Percentiles rank a stretch among this genome's conserved stretches.
These are phyloP conservation scores for Acrocyrtus sp. DNA, from an alignment of 2,888 invertebrate genomes.

Conservation along the genomic window DNA sequence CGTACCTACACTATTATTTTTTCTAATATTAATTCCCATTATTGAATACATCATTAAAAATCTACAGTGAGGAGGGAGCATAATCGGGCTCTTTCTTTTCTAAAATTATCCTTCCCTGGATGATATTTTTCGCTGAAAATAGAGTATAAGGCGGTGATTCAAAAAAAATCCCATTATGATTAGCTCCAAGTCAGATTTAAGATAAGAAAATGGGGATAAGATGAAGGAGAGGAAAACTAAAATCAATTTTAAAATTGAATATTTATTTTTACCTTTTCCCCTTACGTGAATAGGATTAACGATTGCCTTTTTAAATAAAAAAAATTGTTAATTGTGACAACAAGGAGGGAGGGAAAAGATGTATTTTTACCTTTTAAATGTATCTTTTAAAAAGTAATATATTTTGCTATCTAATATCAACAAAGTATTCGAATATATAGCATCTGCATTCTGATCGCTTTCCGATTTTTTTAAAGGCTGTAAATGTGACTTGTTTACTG, in stretches of 20 bases:
- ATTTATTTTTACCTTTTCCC: constrained; percentile 16
- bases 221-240: constrained; percentile 1
- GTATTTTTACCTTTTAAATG: constrained; percentile 17
- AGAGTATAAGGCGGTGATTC: not conserved
- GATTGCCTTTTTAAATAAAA: not conserved
- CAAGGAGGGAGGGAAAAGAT: constrained; percentile 3
- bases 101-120: no score
- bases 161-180: not conserved
- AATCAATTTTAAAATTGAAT: constrained; percentile 47
- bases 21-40: not conserved
- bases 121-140: no score
- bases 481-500: constrained; percentile 51
- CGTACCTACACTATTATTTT: constrained; percentile 1
- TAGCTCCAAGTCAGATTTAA: constrained; percentile 11
- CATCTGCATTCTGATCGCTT: constrained; percentile 4
- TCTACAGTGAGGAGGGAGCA: no score
- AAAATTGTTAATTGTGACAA: no score
- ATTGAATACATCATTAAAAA: constrained; percentile 5
- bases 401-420: constrained; percentile 37
- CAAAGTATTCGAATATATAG: constrained; percentile 43
- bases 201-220: constrained; percentile 18
- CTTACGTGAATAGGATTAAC: not conserved
- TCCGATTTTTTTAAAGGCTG: constrained; percentile 22
- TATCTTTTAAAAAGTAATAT: constrained; percentile 13
- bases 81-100: no score